Evolutionary conservation across 2,113 vertebrate species (phyloP), one percentile per base, ranked within the genome.

Genomic region (Arvicanthis niloticus): DNA sequence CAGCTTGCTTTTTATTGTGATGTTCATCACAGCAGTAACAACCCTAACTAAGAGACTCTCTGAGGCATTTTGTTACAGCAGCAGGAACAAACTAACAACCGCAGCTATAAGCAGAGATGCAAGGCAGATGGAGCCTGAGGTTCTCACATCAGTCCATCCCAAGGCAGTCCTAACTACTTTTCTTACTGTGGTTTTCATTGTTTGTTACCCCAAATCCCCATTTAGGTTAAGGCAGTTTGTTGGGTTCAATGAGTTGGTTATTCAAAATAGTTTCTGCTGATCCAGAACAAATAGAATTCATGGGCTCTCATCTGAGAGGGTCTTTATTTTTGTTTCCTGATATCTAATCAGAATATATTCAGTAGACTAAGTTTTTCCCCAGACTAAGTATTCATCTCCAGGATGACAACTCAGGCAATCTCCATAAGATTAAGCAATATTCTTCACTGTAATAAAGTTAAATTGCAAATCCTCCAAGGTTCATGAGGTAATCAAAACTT

Each of bases 371-470:
- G 81, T 53, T 68, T 67, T 68, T 68, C 67, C 12, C 67, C 67
- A 68, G 67, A 68, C 13, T 62, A 91, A 95, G 76, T 53, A 91
- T 51, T 91, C n/a, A 40, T 96, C 67, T 70, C 10, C 11, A 40
- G 48, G n/a, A 65, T 89, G 51, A 86, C 91, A 80, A 68, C 37
- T 60, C 31, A 21, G 84, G 72, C 37, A 80, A 13, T 62, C 45
- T 85, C 40, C 31, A 13, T 88, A 29, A 95, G 58, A 91, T 80
- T 45, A 80, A 88, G 53, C 48, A 60, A 24, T 48, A 80, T 10
- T 60, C 42, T 91, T 82, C 40, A 88, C 73, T 45, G 72, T 12
- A 48, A 42, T 42, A 56, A 67, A 26, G 88, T 92, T 68, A 60
- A 70, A 22, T 93, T 77, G 19, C 15, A 68, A 92, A 60, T 93